phyloP scores from a whole-genome alignment of 1,140 invertebrate genomes.

The Cataglyphis hispanica region DNA sequence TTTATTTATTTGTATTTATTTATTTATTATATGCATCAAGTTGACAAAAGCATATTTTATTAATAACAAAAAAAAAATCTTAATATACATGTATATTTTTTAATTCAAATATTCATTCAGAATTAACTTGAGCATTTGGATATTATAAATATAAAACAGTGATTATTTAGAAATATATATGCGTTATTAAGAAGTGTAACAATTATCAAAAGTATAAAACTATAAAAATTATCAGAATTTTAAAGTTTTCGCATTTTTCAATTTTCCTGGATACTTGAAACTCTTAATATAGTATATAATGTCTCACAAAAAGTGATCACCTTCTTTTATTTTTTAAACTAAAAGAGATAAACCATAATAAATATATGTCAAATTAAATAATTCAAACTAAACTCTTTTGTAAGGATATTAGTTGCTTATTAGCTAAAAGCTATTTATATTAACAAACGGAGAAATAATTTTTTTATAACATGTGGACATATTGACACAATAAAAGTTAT shows the following conservation, averaged over 20 bases:
- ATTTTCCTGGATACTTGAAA: neutral
- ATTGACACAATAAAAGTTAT: no score
- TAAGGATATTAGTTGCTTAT: no score
- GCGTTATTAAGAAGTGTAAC: neutral
- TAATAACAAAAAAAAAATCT: constrained; percentile 7
- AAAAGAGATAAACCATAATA: no score
- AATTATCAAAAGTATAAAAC: neutral
- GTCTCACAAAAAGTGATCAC: no score
- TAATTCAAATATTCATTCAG: neutral
- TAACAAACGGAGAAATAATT: no score
- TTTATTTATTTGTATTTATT: no score
- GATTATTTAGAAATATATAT: neutral
- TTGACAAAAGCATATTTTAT: neutral
- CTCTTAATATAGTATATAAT: neutral
- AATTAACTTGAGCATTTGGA: neutral
- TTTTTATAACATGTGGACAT: no score
- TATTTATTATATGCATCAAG: neutral
- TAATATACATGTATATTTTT: neutral
- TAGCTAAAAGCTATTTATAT: no score
- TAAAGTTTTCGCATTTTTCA: neutral
- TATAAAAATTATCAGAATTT: neutral
- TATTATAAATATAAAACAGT: neutral
- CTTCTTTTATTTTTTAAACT: no score
- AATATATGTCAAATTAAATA: no score
- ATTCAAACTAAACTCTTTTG: no score